Evolutionary conservation across 2,888 invertebrate species (phyloP).

Genomic region (Clivina fossor): DNA sequence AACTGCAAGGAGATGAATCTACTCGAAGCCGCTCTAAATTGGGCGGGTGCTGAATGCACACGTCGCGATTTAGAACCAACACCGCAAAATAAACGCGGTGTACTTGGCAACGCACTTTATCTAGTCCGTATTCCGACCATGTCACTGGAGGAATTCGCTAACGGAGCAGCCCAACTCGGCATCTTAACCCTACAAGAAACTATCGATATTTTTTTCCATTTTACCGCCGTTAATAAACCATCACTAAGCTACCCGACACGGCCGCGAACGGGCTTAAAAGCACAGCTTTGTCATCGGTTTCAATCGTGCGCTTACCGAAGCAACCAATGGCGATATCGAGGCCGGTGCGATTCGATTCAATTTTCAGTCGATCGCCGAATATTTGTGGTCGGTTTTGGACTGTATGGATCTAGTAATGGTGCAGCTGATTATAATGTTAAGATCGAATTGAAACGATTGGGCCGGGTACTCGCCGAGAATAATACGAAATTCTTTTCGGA

Average conservation of each 20-base stretch:
- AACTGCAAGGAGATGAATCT: slow-evolving; percentile 92
- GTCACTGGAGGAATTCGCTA: slow-evolving; percentile 91
- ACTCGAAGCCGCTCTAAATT: slow-evolving; percentile 87
- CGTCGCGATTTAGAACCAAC: slow-evolving; percentile 81
- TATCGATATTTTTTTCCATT: slow-evolving; percentile 92
- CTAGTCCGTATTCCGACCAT: slow-evolving; percentile 92
- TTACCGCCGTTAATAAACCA: slow-evolving; percentile 88
- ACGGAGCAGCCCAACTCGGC: slow-evolving; percentile 90
- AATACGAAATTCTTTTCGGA: slow-evolving; percentile 94
- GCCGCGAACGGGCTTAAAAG: slow-evolving; percentile 82
- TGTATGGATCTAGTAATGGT: slow-evolving; percentile 95
- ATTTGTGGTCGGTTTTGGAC: slow-evolving; percentile 92
- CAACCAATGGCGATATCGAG: slow-evolving; percentile 96
- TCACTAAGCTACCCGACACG: slow-evolving; percentile 79
- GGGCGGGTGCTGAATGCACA: slow-evolving; percentile 90
- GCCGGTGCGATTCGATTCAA: slow-evolving; percentile 94
- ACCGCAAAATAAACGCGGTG: slow-evolving; percentile 75
- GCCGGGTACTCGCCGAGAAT: slow-evolving; percentile 85
- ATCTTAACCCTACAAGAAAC: slow-evolving; percentile 91
- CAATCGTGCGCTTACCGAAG: slow-evolving; percentile 95
- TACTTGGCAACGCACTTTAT: slow-evolving; percentile 77
- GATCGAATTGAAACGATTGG: slow-evolving; percentile 89
- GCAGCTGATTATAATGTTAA: slow-evolving; percentile 94
- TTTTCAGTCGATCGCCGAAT: slow-evolving; percentile 95
- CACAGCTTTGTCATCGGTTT: slow-evolving; percentile 92